Conservation (phyloP, 2,888 invertebrate species). For the Epirrhoe alternata region DNA sequence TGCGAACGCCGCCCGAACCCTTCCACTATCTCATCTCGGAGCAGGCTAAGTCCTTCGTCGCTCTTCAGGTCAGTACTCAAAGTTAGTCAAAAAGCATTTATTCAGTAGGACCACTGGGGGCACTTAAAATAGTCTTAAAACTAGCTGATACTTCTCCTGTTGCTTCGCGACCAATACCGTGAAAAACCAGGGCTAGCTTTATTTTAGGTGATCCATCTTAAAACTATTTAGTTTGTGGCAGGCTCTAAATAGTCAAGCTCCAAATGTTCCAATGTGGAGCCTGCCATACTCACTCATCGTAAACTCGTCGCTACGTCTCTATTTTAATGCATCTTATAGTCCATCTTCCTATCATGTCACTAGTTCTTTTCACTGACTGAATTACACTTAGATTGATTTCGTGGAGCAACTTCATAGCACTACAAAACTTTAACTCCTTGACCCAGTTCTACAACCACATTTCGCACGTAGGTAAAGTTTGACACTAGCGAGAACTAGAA, state of each 20-base stretch:
- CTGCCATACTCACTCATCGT: too few species aligned
- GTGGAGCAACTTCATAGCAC: neutral
- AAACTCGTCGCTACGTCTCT: too few species aligned
- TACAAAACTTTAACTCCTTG: neutral
- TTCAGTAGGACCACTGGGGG: too few species aligned
- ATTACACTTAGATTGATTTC: neutral
- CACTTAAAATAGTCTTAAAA: too few species aligned
- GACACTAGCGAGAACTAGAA: neutral
- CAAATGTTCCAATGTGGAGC: too few species aligned
- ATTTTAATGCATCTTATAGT: neutral
- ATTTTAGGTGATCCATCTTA: too few species aligned
- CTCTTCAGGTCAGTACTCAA: conserved; percentile 86
- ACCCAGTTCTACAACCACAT: conserved; percentile 5
- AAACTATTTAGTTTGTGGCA: too few species aligned
- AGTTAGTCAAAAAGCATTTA: neutral
- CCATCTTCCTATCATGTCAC: neutral
- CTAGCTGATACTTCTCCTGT: too few species aligned
- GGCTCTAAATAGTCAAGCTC: too few species aligned
- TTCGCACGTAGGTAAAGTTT: neutral
- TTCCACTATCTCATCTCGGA: conserved; percentile 94
- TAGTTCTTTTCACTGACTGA: neutral
- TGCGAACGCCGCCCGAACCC: conserved; percentile 89
- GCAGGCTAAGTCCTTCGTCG: conserved; percentile 94
- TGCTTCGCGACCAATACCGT: too few species aligned
- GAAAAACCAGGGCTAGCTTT: too few species aligned